Conservation (phyloP, 2,113 vertebrate species). For the Mustela nigripes region DNA sequence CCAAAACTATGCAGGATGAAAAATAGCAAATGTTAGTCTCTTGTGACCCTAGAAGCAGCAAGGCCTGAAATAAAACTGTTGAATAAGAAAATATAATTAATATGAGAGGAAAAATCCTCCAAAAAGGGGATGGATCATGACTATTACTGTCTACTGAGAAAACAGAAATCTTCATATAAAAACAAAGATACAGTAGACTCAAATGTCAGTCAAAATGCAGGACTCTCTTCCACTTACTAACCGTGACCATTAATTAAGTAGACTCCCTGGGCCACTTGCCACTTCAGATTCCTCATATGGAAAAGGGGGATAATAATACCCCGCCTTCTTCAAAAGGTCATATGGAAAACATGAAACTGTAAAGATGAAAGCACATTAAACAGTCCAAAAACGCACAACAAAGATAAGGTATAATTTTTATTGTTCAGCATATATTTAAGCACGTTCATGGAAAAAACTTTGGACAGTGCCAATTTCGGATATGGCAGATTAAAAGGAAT, state of each 20-base stretch:
- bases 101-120: conserved; percentile 55
- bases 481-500: neutral
- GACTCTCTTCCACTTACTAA: neutral
- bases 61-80: conserved; percentile 57
- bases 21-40: conserved; percentile 65
- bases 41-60: neutral
- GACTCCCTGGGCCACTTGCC: neutral
- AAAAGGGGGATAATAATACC: neutral
- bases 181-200: neutral
- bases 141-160: conserved; percentile 63
- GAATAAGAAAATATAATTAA: conserved; percentile 76
- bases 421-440: neutral
- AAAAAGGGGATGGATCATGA: conserved; percentile 51
- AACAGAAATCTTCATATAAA: conserved; percentile 74
- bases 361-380: neutral
- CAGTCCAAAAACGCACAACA: neutral
- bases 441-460: neutral
- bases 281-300: conserved; percentile 16
- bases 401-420: neutral
- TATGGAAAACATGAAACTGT: conserved; percentile 22
- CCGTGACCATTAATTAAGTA: neutral
- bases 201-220: neutral
- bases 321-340: neutral
- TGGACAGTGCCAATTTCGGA: neutral
- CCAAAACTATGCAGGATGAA: conserved; percentile 49